Conservation (phyloP, 2,113 vertebrate genomes). For the Catharus bicknelli region DNA sequence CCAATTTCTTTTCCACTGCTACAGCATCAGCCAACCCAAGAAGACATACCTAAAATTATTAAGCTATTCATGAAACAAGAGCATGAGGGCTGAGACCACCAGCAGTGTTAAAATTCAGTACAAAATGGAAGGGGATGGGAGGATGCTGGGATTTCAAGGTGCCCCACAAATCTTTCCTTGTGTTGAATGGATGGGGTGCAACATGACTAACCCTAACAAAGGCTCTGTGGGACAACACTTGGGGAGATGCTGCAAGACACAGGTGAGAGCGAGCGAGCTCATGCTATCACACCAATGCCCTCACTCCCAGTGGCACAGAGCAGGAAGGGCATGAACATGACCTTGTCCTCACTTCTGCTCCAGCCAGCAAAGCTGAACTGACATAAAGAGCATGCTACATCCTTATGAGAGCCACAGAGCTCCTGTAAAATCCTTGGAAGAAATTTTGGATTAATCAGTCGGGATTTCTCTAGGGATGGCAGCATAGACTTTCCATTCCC, state of each 20-base stretch:
- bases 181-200: background rate
- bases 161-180: background rate
- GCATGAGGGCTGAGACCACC: background rate
- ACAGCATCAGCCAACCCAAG: background rate
- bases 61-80: background rate
- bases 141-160: background rate
- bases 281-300: background rate
- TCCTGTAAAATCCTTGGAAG: background rate
- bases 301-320: rapidly evolving
- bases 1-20: background rate
- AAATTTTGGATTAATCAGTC: background rate
- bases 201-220: background rate
- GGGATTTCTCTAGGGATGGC: background rate
- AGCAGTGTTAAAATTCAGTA: background rate
- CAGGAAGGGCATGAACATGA: background rate
- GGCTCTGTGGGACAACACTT: background rate
- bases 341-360: background rate
- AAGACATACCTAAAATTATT: background rate
- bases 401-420: background rate
- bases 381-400: background rate
- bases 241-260: background rate
- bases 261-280: background rate
- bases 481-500: background rate
- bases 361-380: background rate
- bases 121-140: background rate